Base-by-base conservation (phyloP, 2,888 invertebrate species). In the Scaeva pyrastri region DNA sequence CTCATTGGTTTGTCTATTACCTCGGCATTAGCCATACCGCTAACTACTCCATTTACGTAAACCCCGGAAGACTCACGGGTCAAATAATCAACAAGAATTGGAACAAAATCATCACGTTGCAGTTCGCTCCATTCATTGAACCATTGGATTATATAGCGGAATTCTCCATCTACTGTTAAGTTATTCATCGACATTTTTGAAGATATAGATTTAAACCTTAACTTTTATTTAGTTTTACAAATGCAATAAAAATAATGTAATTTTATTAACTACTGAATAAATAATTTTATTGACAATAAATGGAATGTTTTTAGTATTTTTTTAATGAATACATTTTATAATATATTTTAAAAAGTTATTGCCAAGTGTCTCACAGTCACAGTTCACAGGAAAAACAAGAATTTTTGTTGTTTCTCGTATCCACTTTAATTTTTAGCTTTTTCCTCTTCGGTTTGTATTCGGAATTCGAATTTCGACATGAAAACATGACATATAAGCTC, bases 51-150 rank as follows among this genome's bases (percentile, higher is more conserved):
- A 90, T 97, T 97, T 2, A 96, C 94, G 89, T 95, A 94, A 71
- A 94, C 94, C 12, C 94, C 93, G 11, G 94, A 93, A 5, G 94
- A 93, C 88, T 94, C 94, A 88, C 94, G 94, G n/a, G 89, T 89
- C 45, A 93, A 85, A 84, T 91, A 93, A 89, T 96, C 95, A 39
- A 96, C 94, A 55, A 97, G 93, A 80, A 97, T 94, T 0, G 96
- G 96, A 83, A 97, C 91, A 91, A 97, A 97, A 91, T 97, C 97
- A 81, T 96, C 96, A 76, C 96, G 94, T 91, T 97, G 97, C 91
- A 97, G 94, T 90, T 97, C 97, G 91, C 97, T 97, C 95, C 97
- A 97, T 92, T 97, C 97, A 90, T 95, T 94, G 90, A 97, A 97
- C 97, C 97, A 97, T 91, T 97, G 96, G 77, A 96, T 93, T 88